Evolutionary conservation across 1,140 invertebrate genomes (phyloP).

Genomic region (Gerris buenoi): DNA sequence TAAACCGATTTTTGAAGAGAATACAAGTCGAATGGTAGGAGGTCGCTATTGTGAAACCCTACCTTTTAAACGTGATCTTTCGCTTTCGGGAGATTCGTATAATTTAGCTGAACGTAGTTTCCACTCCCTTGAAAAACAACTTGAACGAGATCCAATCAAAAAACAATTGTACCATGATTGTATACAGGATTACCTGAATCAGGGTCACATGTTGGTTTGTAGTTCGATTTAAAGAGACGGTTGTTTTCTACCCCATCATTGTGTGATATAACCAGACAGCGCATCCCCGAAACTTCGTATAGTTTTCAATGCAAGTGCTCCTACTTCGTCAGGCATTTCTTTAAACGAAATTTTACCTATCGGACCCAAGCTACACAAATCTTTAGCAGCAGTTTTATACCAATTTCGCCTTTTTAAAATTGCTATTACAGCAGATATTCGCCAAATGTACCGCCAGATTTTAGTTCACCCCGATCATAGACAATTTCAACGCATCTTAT

Average conservation of each 20-base stretch:
- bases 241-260: not conserved
- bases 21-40: not conserved
- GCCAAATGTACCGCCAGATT: not conserved
- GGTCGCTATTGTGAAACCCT: not conserved
- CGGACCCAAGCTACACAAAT: not conserved
- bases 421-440: not conserved
- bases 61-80: not conserved
- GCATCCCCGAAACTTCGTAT: not conserved
- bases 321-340: not conserved
- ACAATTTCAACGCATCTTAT: no score
- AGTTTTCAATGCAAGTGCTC: not conserved
- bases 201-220: not conserved
- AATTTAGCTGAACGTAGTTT: not conserved
- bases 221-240: not conserved
- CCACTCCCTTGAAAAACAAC: not conserved
- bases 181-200: not conserved
- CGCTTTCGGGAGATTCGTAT: not conserved
- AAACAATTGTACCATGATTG: not conserved
- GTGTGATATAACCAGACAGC: not conserved
- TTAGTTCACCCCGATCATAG: no score
- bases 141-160: not conserved
- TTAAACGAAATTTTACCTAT: not conserved
- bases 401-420: not conserved
- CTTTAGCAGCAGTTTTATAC: not conserved
- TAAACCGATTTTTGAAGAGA: not conserved